Evolutionary conservation across 2,113 vertebrate genomes (phyloP).

Genomic region (Alouatta palliata): DNA sequence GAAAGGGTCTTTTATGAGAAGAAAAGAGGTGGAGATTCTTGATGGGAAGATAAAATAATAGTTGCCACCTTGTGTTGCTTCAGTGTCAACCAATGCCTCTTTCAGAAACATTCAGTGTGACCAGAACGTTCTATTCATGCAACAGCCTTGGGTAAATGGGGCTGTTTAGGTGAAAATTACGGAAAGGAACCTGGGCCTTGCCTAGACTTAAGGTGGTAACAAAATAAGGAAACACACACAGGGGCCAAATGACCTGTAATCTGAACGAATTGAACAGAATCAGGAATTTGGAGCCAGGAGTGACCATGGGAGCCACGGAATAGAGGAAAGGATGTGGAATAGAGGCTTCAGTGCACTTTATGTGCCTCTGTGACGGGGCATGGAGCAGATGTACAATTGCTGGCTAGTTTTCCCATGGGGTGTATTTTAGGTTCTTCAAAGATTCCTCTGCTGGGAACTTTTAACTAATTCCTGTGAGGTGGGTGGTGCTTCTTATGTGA

Average conservation of each 20-base stretch:
- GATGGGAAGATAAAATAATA: not conserved
- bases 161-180: not conserved
- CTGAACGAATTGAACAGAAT: not conserved
- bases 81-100: not conserved
- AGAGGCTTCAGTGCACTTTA: not conserved
- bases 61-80: not conserved
- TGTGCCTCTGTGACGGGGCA: not conserved
- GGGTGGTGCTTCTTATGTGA: not conserved
- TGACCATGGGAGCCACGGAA: not conserved
- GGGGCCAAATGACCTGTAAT: not conserved
- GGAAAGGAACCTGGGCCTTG: not conserved
- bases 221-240: not conserved
- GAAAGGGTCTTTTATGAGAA: not conserved
- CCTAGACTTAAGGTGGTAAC: not conserved
- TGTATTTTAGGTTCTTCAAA: not conserved
- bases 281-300: not conserved
- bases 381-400: not conserved
- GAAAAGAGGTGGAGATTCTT: not conserved
- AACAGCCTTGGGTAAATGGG: not conserved
- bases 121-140: not conserved
- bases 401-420: not conserved
- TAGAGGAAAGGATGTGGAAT: not conserved
- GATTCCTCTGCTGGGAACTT: not conserved
- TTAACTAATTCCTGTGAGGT: not conserved
- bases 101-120: not conserved